Evolutionary conservation across 2,113 vertebrate genomes (phyloP).

Genomic region (Trachemys scripta): DNA sequence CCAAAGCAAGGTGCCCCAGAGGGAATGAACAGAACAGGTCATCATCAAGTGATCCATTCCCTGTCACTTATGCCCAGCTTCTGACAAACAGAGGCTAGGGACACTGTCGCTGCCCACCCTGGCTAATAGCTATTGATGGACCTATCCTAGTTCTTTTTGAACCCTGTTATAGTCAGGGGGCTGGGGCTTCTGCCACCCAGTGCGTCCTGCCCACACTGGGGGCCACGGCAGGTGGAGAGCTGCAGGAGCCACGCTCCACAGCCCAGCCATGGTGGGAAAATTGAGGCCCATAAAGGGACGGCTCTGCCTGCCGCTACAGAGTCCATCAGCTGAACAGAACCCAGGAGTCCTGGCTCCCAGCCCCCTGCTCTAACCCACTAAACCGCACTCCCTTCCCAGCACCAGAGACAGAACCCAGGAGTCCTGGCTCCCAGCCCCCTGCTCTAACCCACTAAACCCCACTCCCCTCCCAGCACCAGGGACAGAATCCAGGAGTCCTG

Average conservation of each 20-base stretch:
- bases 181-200: background rate
- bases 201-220: background rate
- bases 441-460: background rate
- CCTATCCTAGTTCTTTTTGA: too few relatives aligned
- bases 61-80: too few relatives aligned
- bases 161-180: background rate
- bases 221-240: background rate
- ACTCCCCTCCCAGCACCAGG: background rate
- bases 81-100: too few relatives aligned
- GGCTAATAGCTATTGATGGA: too few relatives aligned
- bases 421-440: background rate
- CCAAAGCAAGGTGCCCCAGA: too few relatives aligned
- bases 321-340: background rate
- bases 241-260: background rate
- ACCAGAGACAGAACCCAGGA: too few relatives aligned
- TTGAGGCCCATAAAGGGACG: background rate
- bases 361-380: too few relatives aligned
- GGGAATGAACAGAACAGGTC: too few relatives aligned
- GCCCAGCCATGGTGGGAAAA: background rate
- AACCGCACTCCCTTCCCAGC: too few relatives aligned
- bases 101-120: too few relatives aligned
- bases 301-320: background rate
- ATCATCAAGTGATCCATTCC: too few relatives aligned
- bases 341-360: background rate
- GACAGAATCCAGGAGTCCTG: background rate